A percentile compares a stretch with the other conserved stretches of the same genome.
These are phyloP conservation scores for Synodontis membranacea DNA, from an alignment of 2,113 vertebrate genomes.

Conservation along the genomic window DNA sequence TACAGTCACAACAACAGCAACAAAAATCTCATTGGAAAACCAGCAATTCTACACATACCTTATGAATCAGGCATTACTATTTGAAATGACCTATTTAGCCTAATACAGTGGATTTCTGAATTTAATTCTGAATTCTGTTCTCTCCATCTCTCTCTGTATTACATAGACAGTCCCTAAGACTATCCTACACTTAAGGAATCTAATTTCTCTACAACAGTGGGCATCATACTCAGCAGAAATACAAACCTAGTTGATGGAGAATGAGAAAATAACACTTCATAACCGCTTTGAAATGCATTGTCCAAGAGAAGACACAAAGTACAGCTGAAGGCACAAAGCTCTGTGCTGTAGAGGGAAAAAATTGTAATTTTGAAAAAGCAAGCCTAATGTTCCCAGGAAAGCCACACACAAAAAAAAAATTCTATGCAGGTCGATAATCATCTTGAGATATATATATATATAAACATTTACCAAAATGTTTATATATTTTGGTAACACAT, in stretches of 20 bases:
- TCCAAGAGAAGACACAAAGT: constrained; percentile 18
- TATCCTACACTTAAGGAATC: constrained; percentile 47
- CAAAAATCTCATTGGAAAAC: background rate
- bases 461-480: background rate
- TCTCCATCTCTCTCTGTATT: constrained; percentile 27
- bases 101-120: background rate
- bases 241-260: constrained; percentile 21
- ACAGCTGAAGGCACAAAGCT: background rate
- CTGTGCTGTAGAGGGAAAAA: background rate
- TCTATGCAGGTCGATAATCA: background rate
- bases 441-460: too few species aligned
- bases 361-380: constrained; percentile 33
- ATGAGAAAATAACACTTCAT: constrained; percentile 24
- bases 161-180: constrained; percentile 31
- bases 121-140: background rate
- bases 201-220: constrained; percentile 42
- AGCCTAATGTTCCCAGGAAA: background rate
- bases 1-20: background rate
- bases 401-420: background rate
- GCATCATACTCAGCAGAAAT: constrained; percentile 36
- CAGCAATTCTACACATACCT: background rate
- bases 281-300: constrained; percentile 24
- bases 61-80: background rate
- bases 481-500: too few species aligned
- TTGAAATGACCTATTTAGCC: background rate